A percentile compares a stretch with the other conserved stretches of the same genome.
These are phyloP conservation scores for Callipepla squamata DNA, from an alignment of 2,113 vertebrate genomes.

Conservation along the genomic window DNA sequence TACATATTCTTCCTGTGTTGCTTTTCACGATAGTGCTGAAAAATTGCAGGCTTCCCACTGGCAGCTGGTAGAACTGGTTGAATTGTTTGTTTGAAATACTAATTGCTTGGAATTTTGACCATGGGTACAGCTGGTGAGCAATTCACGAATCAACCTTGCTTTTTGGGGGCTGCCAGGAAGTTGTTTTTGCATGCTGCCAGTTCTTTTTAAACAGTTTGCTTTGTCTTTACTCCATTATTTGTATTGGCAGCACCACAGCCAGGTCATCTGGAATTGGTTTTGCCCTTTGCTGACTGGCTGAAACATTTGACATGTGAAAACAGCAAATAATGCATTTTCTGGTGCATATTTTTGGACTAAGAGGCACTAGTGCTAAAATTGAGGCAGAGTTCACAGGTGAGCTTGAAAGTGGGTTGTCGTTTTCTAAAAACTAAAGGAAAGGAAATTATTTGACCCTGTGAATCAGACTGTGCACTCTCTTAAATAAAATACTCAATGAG, in stretches of 20 bases:
- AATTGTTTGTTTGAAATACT: constrained; percentile 29
- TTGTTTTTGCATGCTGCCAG: neutral
- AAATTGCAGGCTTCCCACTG: neutral
- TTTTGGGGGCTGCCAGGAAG: neutral
- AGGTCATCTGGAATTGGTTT: neutral
- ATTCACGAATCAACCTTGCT: constrained; percentile 16
- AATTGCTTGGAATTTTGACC: neutral
- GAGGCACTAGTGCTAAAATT: neutral
- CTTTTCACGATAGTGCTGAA: neutral
- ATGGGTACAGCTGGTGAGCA: neutral
- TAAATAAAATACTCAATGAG: neutral
- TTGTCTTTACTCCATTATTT: constrained; percentile 14
- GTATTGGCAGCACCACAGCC: neutral
- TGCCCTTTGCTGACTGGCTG: neutral
- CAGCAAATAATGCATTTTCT: neutral
- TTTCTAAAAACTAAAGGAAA: neutral
- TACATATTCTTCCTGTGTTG: neutral
- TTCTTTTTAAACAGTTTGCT: constrained; percentile 20
- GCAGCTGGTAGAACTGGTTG: neutral
- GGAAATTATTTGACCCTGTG: neutral
- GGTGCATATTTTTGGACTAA: neutral
- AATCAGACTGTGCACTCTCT: neutral
- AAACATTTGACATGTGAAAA: neutral
- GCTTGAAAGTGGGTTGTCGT: neutral
- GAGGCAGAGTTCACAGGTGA: neutral